Conservation (phyloP, 2,888 invertebrate species). For the Meiosimyza platycephala region DNA sequence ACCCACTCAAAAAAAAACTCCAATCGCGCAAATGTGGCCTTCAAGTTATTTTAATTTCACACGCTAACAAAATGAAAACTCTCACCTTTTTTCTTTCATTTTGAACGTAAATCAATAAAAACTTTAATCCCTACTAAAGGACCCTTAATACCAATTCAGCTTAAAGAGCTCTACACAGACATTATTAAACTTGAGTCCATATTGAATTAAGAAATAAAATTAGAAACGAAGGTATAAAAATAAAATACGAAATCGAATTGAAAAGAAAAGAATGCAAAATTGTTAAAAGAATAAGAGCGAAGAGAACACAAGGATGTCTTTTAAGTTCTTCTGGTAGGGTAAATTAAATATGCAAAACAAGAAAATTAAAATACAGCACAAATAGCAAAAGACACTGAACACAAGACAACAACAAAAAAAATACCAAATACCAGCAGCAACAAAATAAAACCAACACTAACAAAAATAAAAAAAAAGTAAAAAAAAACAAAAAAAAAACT, state of each 20-base stretch:
- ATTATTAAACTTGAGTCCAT: constrained; percentile 9
- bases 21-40: no score
- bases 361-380: constrained; percentile 3
- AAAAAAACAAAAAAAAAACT: constrained; percentile 17
- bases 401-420: not conserved
- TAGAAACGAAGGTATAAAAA: constrained; percentile 13
- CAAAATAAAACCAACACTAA: constrained; percentile 23
- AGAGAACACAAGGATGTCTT: not conserved
- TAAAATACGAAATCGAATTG: constrained; percentile 4
- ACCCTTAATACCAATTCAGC: not conserved
- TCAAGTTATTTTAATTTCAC: no score
- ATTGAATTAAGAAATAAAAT: constrained; percentile 17
- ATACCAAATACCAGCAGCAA: constrained; percentile 34
- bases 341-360: constrained; percentile 30
- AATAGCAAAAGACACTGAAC: constrained; percentile 19
- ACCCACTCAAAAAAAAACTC: no score
- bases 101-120: constrained; percentile 1
- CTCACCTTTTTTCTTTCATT: no score
- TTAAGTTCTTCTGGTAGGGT: not conserved
- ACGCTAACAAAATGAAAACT: no score
- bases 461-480: constrained; percentile 8
- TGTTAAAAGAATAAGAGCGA: not conserved
- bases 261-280: constrained; percentile 5
- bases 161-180: constrained; percentile 10
- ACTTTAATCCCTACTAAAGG: not conserved